Conservation (phyloP, 2,113 vertebrate genomes). For the Nyctibius bracteatus region DNA sequence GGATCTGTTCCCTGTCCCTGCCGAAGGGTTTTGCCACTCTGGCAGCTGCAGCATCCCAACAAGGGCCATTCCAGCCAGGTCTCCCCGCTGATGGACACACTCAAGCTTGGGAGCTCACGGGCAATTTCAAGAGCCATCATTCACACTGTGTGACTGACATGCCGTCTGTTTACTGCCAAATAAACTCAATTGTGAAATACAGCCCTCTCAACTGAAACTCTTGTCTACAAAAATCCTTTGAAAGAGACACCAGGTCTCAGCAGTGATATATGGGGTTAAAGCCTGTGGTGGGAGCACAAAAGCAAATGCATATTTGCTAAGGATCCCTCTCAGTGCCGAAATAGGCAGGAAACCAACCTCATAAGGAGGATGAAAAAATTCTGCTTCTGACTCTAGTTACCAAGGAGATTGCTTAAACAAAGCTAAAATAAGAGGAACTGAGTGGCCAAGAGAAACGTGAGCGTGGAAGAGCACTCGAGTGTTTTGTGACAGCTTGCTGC, state of each 20-base stretch:
- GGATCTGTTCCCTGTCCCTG: neutral
- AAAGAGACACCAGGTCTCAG: neutral
- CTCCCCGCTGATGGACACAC: neutral
- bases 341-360: slow-evolving; percentile 55
- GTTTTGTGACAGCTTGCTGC: slow-evolving; percentile 49
- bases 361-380: slow-evolving; percentile 42
- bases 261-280: neutral
- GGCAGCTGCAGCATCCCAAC: neutral
- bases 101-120: rapidly evolving
- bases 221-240: neutral
- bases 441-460: slow-evolving; percentile 37
- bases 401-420: slow-evolving; percentile 75
- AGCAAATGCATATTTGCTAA: neutral
- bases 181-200: neutral
- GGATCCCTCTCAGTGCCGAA: neutral
- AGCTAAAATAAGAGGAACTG: slow-evolving; percentile 70
- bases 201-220: neutral
- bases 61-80: neutral
- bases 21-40: neutral
- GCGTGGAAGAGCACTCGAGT: slow-evolving; percentile 56
- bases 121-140: neutral
- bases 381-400: slow-evolving; percentile 68
- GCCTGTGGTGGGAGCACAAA: neutral
- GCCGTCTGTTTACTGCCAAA: neutral
- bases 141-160: neutral